phyloP scores from a whole-genome alignment of 2,113 vertebrate species.

The Desmodus rotundus region DNA sequence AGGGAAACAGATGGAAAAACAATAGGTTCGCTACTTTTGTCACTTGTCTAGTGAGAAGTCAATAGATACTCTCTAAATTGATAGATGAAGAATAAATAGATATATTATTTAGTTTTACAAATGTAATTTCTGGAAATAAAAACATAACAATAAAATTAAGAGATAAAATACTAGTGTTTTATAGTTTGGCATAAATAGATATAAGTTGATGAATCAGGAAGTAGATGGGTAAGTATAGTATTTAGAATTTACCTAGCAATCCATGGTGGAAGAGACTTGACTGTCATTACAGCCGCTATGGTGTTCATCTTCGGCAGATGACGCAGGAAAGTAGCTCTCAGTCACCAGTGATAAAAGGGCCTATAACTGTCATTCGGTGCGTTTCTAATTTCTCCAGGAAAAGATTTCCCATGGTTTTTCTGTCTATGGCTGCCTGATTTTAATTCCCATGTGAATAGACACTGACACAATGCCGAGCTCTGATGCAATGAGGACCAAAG shows the following conservation, averaged over 20 bases:
- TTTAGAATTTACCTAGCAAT: slow-evolving; percentile 2
- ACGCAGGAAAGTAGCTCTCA: slow-evolving; percentile 61
- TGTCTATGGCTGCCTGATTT: slow-evolving; percentile 68
- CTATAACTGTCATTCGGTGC: slow-evolving; percentile 61
- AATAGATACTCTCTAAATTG: background rate
- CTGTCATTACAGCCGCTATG: slow-evolving; percentile 41
- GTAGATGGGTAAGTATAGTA: background rate
- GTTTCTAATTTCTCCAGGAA: slow-evolving; percentile 23
- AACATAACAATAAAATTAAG: slow-evolving; percentile 13
- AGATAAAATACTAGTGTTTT: slow-evolving; percentile 24
- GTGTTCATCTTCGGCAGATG: background rate
- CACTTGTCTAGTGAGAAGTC: background rate
- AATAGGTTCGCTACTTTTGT: background rate
- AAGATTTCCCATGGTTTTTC: slow-evolving; percentile 63
- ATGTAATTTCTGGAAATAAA: background rate
- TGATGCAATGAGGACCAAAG: slow-evolving; percentile 66
- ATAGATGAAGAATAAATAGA: background rate
- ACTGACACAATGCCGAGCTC: slow-evolving; percentile 55
- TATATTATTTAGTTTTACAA: slow-evolving; percentile 38
- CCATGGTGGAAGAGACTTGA: slow-evolving; percentile 52
- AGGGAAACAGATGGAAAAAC: background rate
- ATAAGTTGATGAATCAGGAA: slow-evolving; percentile 18
- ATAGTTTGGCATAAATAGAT: slow-evolving; percentile 18
- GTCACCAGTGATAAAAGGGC: slow-evolving; percentile 49
- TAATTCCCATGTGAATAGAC: slow-evolving; percentile 50